These are phyloP conservation scores for Cheilinus undulatus DNA, from an alignment of 2,113 vertebrate species.

Conservation along the genomic window DNA sequence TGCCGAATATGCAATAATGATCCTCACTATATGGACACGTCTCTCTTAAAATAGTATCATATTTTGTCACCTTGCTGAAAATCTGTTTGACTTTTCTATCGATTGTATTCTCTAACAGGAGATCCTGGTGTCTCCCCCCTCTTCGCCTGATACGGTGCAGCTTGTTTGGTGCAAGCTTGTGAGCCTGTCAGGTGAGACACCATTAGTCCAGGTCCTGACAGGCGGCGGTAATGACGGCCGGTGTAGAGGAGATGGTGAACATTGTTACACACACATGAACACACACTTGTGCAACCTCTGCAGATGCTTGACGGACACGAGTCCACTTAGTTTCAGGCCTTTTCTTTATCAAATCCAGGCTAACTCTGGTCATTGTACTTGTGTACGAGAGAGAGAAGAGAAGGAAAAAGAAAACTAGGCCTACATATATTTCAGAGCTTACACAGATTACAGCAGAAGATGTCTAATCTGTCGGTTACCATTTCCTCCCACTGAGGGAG, in stretches of 20 bases:
- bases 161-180: constrained; percentile 65
- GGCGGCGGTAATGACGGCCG: constrained; percentile 67
- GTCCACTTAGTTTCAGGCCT: constrained; percentile 22
- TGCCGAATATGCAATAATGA: constrained; percentile 70
- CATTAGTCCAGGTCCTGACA: constrained; percentile 78
- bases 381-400: constrained; percentile 6
- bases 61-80: constrained; percentile 64
- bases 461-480: constrained; percentile 77
- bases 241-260: constrained; percentile 40
- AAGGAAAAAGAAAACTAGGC: constrained; percentile 46
- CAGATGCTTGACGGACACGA: constrained; percentile 33
- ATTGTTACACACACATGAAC: constrained; percentile 24
- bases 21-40: constrained; percentile 58
- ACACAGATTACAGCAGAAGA: constrained; percentile 75
- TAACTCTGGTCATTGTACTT: constrained; percentile 27
- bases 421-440: constrained; percentile 70
- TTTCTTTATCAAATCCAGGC: background rate
- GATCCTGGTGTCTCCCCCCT: background rate
- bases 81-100: constrained; percentile 52
- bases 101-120: constrained; percentile 17
- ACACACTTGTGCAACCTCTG: constrained; percentile 6
- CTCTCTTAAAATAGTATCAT: constrained; percentile 35
- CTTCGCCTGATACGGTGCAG: constrained; percentile 15
- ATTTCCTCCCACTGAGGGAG: constrained; percentile 77
- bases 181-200: constrained; percentile 76